These are phyloP conservation scores for Centruroides sculpturatus DNA, from an alignment of 1,140 invertebrate species.

Conservation along the genomic window DNA sequence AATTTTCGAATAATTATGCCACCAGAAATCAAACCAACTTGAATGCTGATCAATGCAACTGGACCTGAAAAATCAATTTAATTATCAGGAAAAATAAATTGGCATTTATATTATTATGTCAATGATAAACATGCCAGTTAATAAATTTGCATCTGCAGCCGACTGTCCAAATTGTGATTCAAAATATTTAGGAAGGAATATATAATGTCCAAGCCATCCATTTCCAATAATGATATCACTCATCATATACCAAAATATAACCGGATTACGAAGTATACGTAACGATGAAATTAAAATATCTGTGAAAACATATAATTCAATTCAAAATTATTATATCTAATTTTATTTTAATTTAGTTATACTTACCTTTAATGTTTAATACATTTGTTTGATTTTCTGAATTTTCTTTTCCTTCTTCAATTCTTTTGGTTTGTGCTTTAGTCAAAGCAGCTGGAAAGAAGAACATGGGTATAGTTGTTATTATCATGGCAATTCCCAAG, in stretches of 20 bases:
- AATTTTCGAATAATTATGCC: slow-evolving; percentile 52
- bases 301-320: slow-evolving; percentile 2
- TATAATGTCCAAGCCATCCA: slow-evolving; percentile 11
- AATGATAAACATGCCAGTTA: slow-evolving; percentile 8
- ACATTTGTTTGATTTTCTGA: slow-evolving; percentile 1
- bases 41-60: slow-evolving; percentile 52
- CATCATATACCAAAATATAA: slow-evolving; percentile 78
- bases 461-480: slow-evolving; percentile 20
- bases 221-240: slow-evolving; percentile 72
- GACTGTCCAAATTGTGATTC: slow-evolving; percentile 14
- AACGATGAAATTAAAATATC: slow-evolving; percentile 38
- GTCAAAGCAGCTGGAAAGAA: slow-evolving; percentile 18
- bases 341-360: too few species aligned
- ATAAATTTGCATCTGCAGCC: slow-evolving; percentile 12
- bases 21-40: slow-evolving; percentile 49
- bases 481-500: slow-evolving; percentile 15
- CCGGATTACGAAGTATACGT: slow-evolving; percentile 65
- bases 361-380: not conserved
- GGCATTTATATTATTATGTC: not conserved
- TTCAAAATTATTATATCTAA: not conserved
- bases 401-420: slow-evolving; percentile 5
- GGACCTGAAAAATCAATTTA: slow-evolving; percentile 6
- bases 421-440: not conserved
- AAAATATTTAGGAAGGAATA: slow-evolving; percentile 16
- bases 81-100: not conserved